phyloP scores from a whole-genome alignment of 1,140 invertebrate species.

The Drosophila takahashii region DNA sequence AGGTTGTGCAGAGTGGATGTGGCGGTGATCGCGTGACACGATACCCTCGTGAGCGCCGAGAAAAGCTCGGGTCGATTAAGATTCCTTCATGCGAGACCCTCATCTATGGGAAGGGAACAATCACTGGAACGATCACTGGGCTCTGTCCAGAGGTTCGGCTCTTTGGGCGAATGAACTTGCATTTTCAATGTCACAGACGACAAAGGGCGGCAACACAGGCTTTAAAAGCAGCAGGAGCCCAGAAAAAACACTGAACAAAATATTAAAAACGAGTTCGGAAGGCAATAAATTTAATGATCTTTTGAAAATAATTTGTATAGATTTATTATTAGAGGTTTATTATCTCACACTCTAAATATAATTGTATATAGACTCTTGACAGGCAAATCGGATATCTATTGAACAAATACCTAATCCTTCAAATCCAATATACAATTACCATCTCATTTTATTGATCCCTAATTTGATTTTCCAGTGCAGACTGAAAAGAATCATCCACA shows the following conservation, averaged over 20 bases:
- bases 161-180: constrained; percentile 75
- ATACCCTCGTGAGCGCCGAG: not conserved
- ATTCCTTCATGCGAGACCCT: not conserved
- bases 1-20: constrained; percentile 49
- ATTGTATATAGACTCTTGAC: too few species aligned
- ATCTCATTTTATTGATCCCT: not conserved
- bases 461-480: constrained; percentile 24
- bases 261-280: not conserved
- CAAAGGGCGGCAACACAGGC: constrained; percentile 32
- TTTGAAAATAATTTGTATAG: not conserved
- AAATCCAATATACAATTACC: not conserved
- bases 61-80: not conserved
- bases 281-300: not conserved
- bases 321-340: not conserved
- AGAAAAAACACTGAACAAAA: constrained; percentile 12
- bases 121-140: constrained; percentile 31
- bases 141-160: constrained; percentile 25
- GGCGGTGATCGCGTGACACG: constrained; percentile 42
- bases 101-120: constrained; percentile 7
- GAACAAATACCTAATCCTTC: not conserved
- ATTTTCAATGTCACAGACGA: constrained; percentile 77
- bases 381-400: not conserved
- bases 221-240: constrained; percentile 15
- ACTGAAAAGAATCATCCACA: constrained; percentile 23
- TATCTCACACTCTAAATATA: not conserved